phyloP scores from a whole-genome alignment of 1,140 invertebrate genomes.

The Spodoptera litura region DNA sequence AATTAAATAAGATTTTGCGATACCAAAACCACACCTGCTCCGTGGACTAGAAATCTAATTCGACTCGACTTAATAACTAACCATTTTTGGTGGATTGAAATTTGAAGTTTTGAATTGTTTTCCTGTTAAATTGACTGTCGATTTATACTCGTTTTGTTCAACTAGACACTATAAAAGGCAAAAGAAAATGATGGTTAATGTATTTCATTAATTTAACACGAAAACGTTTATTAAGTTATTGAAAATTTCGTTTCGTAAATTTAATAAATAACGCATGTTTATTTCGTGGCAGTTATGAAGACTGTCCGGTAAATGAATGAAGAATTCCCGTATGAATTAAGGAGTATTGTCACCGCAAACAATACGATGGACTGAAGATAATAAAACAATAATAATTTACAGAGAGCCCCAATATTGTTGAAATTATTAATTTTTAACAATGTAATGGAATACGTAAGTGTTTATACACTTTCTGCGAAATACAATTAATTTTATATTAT shows the following conservation, averaged over 20 bases:
- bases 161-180: too few relatives aligned
- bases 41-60: slow-evolving; percentile 46
- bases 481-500: too few relatives aligned
- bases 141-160: too few relatives aligned
- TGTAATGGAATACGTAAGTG: too few relatives aligned
- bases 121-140: background rate
- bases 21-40: slow-evolving; percentile 69
- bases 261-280: background rate
- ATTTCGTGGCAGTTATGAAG: background rate
- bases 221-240: too few relatives aligned
- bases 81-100: slow-evolving; percentile 22
- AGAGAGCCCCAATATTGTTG: too few relatives aligned
- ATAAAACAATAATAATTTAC: background rate
- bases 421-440: too few relatives aligned
- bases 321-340: slow-evolving; percentile 35
- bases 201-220: too few relatives aligned
- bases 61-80: slow-evolving; percentile 38
- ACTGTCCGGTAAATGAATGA: slow-evolving; percentile 4
- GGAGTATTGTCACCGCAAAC: slow-evolving; percentile 10
- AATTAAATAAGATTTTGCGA: slow-evolving; percentile 83
- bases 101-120: slow-evolving; percentile 20
- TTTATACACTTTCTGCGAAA: too few relatives aligned
- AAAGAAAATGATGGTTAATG: too few relatives aligned
- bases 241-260: too few relatives aligned
- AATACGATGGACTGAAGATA: background rate